Evolutionary conservation across 2,113 vertebrate genomes (phyloP).

Genomic region (Danionella cerebrum): DNA sequence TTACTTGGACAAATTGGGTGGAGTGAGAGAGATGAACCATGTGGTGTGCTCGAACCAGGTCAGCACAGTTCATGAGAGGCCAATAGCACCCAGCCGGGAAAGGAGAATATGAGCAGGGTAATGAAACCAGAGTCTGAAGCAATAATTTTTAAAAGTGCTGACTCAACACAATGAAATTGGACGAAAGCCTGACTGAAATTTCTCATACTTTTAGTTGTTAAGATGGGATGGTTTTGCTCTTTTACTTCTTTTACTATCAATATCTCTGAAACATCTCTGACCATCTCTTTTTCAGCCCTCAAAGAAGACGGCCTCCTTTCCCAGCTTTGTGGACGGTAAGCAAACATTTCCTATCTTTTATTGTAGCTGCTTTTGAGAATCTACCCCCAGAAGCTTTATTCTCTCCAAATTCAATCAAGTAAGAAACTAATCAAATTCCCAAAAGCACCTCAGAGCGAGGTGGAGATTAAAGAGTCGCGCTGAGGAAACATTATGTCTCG

Average conservation of each 20-base stretch:
- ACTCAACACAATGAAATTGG: no score
- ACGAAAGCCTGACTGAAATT: no score
- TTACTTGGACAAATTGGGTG: no score
- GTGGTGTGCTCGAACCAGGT: no score
- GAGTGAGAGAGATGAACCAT: no score
- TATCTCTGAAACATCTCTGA: not conserved
- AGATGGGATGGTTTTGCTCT: not conserved
- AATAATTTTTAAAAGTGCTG: no score
- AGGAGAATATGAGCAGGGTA: no score
- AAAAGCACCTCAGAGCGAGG: not conserved
- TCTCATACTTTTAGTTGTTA: no score
- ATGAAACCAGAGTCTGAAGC: no score
- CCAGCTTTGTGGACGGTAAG: conserved; percentile 98
- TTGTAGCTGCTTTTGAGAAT: not conserved
- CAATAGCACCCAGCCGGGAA: no score
- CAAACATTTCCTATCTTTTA: conserved; percentile 18
- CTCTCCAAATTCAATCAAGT: not conserved
- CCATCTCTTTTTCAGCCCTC: conserved; percentile 69
- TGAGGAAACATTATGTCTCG: not conserved
- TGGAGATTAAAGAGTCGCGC: not conserved
- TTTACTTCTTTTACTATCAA: not conserved
- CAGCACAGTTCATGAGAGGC: no score
- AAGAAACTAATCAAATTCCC: conserved; percentile 2
- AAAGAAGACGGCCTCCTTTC: conserved; percentile 90
- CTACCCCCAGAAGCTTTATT: not conserved